These are phyloP conservation scores for Porites rus DNA, from an alignment of 92 coral and sea anemone genomes.

Conservation along the genomic window DNA sequence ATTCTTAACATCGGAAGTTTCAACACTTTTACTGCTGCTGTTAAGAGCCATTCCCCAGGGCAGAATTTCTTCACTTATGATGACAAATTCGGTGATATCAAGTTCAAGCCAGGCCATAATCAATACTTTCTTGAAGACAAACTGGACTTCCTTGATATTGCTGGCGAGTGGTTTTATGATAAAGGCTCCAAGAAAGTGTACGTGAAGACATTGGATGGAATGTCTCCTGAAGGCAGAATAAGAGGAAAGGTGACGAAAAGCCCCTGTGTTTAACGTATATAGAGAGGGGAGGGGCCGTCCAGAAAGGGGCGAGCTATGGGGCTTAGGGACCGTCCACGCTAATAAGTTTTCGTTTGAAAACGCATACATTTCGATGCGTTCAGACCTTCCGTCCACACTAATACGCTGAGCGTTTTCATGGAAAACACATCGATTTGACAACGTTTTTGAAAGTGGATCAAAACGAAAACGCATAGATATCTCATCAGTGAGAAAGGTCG, in stretches of 20 bases:
- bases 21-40: constrained; percentile 76
- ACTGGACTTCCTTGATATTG: constrained; percentile 57
- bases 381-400: too few relatives aligned
- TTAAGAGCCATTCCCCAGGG: constrained; percentile 58
- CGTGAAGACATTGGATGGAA: constrained; percentile 64
- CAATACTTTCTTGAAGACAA: constrained; percentile 77
- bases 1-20: constrained; percentile 82
- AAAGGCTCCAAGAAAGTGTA: constrained; percentile 39
- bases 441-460: too few relatives aligned
- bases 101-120: constrained; percentile 58
- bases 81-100: constrained; percentile 57
- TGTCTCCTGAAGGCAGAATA: constrained; percentile 36
- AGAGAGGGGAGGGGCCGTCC: not conserved
- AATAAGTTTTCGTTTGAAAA: too few relatives aligned
- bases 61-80: constrained; percentile 49
- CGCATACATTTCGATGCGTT: too few relatives aligned
- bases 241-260: constrained; percentile 27
- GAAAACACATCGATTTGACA: too few relatives aligned
- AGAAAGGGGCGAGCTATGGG: too few relatives aligned
- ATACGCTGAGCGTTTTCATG: too few relatives aligned
- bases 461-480: too few relatives aligned
- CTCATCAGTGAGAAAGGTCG: too few relatives aligned
- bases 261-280: not conserved
- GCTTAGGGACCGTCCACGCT: too few relatives aligned
- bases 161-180: constrained; percentile 73